phyloP scores from a whole-genome alignment of 1,140 invertebrate species.

The Drosophila bifasciata region DNA sequence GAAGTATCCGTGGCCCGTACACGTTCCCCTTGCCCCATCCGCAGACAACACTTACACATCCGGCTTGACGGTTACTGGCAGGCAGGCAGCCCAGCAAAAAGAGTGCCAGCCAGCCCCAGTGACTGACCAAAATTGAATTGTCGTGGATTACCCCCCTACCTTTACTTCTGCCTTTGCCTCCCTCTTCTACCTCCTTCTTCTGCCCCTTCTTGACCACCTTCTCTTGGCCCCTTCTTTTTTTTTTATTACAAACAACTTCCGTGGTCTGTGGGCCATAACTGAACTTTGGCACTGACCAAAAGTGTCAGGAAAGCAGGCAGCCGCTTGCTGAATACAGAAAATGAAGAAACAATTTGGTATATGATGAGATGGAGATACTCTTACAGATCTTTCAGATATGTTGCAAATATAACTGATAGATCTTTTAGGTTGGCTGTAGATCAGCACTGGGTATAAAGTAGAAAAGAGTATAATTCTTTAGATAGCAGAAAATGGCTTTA shows the following conservation, averaged over 20 bases:
- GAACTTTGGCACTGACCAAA: conserved; percentile 41
- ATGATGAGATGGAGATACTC: too few species aligned
- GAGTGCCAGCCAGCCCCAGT: background rate
- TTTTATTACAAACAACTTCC: conserved; percentile 57
- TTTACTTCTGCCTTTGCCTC: too few species aligned
- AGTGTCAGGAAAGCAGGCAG: conserved; percentile 27
- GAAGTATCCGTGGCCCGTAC: conserved; percentile 9
- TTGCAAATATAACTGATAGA: background rate
- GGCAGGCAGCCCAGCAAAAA: conserved; percentile 23
- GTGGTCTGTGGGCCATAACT: conserved; percentile 38
- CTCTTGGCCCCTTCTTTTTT: background rate
- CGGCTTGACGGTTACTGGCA: too few species aligned
- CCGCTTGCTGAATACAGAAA: conserved; percentile 11
- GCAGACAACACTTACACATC: conserved; percentile 71
- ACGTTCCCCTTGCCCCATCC: conserved; percentile 7
- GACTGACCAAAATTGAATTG: conserved; percentile 38
- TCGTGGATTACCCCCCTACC: background rate
- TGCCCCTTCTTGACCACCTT: too few species aligned
- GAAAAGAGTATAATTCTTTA: too few species aligned
- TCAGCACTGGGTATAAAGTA: too few species aligned
- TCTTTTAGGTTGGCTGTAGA: too few species aligned
- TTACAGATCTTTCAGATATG: too few species aligned
- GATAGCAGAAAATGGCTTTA: too few species aligned
- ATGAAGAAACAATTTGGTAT: background rate
- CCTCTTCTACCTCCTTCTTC: too few species aligned